A percentile compares a stretch with the other conserved stretches of the same genome.
Evolutionary conservation across 2,113 vertebrate species (phyloP).

Genomic region (Montifringilla adamsi): DNA sequence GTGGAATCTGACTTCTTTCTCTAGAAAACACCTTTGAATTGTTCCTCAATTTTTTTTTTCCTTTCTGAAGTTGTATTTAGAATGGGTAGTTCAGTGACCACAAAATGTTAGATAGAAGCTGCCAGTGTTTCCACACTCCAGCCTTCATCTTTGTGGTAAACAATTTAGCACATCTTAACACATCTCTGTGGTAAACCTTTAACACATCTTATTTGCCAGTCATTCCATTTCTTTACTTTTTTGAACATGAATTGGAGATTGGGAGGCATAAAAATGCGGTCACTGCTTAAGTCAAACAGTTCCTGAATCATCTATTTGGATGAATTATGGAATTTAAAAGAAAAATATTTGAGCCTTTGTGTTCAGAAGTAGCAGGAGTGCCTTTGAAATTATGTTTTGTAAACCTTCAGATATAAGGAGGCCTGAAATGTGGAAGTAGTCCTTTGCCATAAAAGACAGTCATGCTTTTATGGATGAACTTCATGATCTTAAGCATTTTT

Average conservation of each 20-base stretch:
- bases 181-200: not conserved
- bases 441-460: not conserved
- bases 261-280: not conserved
- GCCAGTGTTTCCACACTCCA: not conserved
- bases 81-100: not conserved
- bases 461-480: not conserved
- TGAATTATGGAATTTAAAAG: not conserved
- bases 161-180: no score
- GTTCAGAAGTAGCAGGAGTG: not conserved
- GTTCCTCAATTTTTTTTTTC: not conserved
- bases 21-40: not conserved
- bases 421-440: not conserved
- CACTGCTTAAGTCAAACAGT: not conserved
- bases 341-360: not conserved
- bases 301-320: not conserved
- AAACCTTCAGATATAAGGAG: not conserved
- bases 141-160: not conserved
- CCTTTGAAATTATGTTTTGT: not conserved
- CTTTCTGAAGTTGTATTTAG: not conserved
- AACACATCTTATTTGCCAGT: not conserved
- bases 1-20: not conserved
- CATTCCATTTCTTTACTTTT: not conserved
- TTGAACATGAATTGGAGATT: not conserved
- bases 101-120: not conserved
- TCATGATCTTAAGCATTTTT: not conserved